Conservation (phyloP, 2,888 invertebrate species). For the Drosophila multiciliata region DNA sequence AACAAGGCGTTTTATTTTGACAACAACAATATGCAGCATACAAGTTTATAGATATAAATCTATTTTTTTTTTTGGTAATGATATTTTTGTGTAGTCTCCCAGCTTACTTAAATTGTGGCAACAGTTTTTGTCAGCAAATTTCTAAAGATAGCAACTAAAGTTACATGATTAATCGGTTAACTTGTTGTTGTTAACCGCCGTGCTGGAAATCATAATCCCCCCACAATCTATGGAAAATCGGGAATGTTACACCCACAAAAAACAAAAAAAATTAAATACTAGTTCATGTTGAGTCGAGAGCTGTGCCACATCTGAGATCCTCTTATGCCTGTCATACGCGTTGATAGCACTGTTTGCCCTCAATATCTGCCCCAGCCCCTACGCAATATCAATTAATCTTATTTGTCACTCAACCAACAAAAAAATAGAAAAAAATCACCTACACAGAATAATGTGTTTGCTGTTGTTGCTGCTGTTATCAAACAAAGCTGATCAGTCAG, state of each 20-base stretch:
- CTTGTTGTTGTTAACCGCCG: no score
- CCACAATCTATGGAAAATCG: conserved; percentile 28
- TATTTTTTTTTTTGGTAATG: conserved; percentile 6
- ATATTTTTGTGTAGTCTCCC: conserved; percentile 10
- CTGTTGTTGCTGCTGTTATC: conserved; percentile 63
- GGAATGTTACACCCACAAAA: conserved; percentile 19
- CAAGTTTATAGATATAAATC: background rate
- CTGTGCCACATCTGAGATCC: conserved; percentile 70
- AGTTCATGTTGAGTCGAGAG: conserved; percentile 29
- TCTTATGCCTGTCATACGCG: conserved; percentile 69
- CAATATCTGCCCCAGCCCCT: conserved; percentile 10
- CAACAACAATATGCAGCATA: background rate
- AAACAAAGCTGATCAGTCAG: conserved; percentile 81
- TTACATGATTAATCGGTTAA: conserved; percentile 45
- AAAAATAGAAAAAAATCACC: conserved; percentile 30
- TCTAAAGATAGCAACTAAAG: conserved; percentile 22
- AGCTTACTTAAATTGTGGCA: conserved; percentile 37
- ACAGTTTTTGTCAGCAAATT: conserved; percentile 26
- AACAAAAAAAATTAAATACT: conserved; percentile 6
- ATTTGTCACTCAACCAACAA: conserved; percentile 75
- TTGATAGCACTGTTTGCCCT: conserved; percentile 40
- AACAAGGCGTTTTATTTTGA: background rate
- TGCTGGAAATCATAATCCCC: conserved; percentile 23
- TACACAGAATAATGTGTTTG: conserved; percentile 14
- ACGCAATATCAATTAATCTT: conserved; percentile 77